These are phyloP conservation scores for Agapornis roseicollis DNA, from an alignment of 2,113 vertebrate genomes.

Conservation along the genomic window DNA sequence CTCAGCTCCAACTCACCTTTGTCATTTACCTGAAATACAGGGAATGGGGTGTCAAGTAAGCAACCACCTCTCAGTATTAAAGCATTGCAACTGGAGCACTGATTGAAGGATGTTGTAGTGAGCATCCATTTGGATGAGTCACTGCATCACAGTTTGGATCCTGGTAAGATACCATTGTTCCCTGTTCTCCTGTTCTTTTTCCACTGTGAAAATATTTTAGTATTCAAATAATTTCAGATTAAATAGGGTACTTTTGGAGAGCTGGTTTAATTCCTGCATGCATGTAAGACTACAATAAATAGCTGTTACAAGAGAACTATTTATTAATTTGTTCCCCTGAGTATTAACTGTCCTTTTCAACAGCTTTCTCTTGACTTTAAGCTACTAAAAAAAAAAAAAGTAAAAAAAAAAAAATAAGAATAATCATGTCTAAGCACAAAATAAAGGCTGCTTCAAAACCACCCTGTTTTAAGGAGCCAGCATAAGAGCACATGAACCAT, in stretches of 20 bases:
- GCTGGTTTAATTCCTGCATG: neutral
- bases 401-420: too few relatives aligned
- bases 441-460: neutral
- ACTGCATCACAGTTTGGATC: neutral
- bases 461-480: neutral
- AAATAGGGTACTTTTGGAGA: neutral
- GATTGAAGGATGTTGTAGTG: rapidly evolving
- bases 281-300: neutral
- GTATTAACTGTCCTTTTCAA: neutral
- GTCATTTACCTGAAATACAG: neutral
- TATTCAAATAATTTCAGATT: neutral
- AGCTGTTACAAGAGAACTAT: neutral
- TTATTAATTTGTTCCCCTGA: neutral
- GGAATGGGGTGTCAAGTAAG: neutral
- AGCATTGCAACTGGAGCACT: neutral
- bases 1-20: neutral
- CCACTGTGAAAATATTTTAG: neutral
- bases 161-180: neutral
- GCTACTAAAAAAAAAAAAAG: neutral
- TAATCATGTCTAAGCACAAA: neutral
- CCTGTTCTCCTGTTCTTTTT: neutral
- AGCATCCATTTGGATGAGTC: neutral
- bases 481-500: neutral
- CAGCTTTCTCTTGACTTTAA: neutral
- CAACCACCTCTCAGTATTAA: neutral